phyloP scores from a whole-genome alignment of 2,888 invertebrate species.

The Cheilosia variabilis region DNA sequence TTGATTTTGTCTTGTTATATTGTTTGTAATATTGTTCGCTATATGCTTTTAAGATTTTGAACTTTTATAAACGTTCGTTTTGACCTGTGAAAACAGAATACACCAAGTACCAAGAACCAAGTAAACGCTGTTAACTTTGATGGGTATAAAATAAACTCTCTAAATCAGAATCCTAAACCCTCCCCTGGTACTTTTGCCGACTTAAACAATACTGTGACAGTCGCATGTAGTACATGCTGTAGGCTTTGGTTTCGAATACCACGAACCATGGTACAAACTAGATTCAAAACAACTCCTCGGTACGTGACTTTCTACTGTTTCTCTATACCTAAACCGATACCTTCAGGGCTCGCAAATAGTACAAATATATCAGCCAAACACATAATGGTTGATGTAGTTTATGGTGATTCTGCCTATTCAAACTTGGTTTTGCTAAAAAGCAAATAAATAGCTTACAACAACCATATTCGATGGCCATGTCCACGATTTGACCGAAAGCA shows the following conservation, averaged over 20 bases:
- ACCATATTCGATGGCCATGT: neutral
- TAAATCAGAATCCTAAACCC: no score
- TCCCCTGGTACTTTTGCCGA: no score
- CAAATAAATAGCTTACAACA: slow-evolving; percentile 3
- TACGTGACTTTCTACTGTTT: neutral
- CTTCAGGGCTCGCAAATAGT: neutral
- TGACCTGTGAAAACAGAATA: no score
- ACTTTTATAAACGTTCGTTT: no score
- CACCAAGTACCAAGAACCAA: no score
- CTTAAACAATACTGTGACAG: no score
- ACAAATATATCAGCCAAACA: neutral
- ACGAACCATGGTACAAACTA: neutral
- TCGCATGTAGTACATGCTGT: neutral
- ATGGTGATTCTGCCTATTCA: neutral
- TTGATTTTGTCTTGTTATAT: no score
- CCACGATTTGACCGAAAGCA: slow-evolving; percentile 2
- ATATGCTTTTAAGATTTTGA: no score
- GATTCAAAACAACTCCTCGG: neutral
- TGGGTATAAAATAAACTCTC: no score
- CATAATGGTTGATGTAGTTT: neutral
- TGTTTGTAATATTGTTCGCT: no score
- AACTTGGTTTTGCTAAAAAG: neutral
- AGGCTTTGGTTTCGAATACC: neutral
- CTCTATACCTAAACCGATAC: neutral
- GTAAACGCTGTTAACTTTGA: no score